These are phyloP conservation scores for Andricus quercusramuli DNA, from an alignment of 2,888 invertebrate genomes.

Conservation along the genomic window DNA sequence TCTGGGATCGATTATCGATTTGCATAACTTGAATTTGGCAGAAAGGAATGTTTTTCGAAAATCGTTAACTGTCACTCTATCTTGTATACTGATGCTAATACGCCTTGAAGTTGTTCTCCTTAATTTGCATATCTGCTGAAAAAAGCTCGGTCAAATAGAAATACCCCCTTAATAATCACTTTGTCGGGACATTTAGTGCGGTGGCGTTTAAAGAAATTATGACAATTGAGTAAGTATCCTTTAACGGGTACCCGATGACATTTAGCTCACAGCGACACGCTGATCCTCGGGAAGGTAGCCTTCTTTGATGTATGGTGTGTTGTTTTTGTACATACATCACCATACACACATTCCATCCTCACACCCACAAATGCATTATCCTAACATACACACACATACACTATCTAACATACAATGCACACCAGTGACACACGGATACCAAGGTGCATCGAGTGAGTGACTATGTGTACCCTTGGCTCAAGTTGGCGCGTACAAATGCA, in stretches of 20 bases:
- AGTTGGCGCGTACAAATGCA: slow-evolving; percentile 46
- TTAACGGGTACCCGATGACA: slow-evolving; percentile 74
- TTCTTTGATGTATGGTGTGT: slow-evolving; percentile 49
- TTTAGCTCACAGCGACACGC: slow-evolving; percentile 66
- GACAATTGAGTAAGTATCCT: slow-evolving; percentile 59
- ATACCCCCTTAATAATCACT: too few relatives aligned
- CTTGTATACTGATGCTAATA: too few relatives aligned
- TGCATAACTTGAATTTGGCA: too few relatives aligned
- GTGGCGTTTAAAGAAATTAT: slow-evolving; percentile 42
- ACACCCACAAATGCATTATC: slow-evolving; percentile 16
- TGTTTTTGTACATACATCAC: slow-evolving; percentile 56
- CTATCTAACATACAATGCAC: neutral
- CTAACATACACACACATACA: slow-evolving; percentile 15
- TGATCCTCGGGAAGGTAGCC: slow-evolving; percentile 50
- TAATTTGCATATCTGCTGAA: too few relatives aligned
- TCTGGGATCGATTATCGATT: too few relatives aligned
- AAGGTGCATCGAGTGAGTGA: slow-evolving; percentile 6
- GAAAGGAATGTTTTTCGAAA: too few relatives aligned
- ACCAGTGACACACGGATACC: neutral
- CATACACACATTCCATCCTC: slow-evolving; percentile 46
- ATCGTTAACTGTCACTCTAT: too few relatives aligned
- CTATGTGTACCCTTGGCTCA: slow-evolving; percentile 56
- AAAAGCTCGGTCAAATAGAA: too few relatives aligned
- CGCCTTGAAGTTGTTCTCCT: too few relatives aligned
- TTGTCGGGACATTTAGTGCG: neutral